These are phyloP conservation scores for Melangyna quadrimaculata DNA, from an alignment of 2,888 invertebrate genomes.

Conservation along the genomic window DNA sequence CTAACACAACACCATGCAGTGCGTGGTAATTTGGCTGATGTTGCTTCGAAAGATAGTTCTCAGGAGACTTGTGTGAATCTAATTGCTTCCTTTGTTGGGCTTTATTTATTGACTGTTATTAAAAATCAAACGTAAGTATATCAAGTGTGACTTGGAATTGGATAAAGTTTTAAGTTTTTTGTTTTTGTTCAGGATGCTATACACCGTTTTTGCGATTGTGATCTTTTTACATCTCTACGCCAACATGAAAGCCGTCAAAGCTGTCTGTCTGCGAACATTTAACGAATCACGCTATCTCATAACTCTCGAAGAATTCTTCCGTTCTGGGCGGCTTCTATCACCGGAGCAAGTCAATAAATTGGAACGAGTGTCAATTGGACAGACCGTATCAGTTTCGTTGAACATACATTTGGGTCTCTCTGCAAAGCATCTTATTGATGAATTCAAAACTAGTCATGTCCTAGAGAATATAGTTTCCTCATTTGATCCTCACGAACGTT, in stretches of 20 bases:
- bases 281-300: slow-evolving; percentile 90
- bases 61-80: slow-evolving; percentile 98
- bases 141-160: background rate
- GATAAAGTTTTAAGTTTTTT: background rate
- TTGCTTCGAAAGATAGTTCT: slow-evolving; percentile 95
- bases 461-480: slow-evolving; percentile 80
- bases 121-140: slow-evolving; percentile 82
- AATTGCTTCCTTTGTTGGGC: slow-evolving; percentile 89
- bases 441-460: slow-evolving; percentile 79
- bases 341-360: slow-evolving; percentile 85
- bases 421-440: slow-evolving; percentile 79
- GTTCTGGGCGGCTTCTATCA: slow-evolving; percentile 83
- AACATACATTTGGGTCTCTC: slow-evolving; percentile 79
- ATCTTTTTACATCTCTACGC: slow-evolving; percentile 90
- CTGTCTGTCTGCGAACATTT: slow-evolving; percentile 89
- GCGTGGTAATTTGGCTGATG: slow-evolving; percentile 95
- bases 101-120: slow-evolving; percentile 87
- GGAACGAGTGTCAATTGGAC: slow-evolving; percentile 87
- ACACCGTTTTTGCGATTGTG: slow-evolving; percentile 88
- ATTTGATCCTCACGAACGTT: slow-evolving; percentile 80
- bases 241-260: slow-evolving; percentile 93
- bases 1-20: slow-evolving; percentile 96
- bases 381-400: slow-evolving; percentile 81
- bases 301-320: slow-evolving; percentile 86
- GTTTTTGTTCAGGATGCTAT: slow-evolving; percentile 83